Evolutionary conservation across 2,888 invertebrate species (phyloP), one percentile per base, ranked within the genome.

Genomic region (Bugula neritina): DNA sequence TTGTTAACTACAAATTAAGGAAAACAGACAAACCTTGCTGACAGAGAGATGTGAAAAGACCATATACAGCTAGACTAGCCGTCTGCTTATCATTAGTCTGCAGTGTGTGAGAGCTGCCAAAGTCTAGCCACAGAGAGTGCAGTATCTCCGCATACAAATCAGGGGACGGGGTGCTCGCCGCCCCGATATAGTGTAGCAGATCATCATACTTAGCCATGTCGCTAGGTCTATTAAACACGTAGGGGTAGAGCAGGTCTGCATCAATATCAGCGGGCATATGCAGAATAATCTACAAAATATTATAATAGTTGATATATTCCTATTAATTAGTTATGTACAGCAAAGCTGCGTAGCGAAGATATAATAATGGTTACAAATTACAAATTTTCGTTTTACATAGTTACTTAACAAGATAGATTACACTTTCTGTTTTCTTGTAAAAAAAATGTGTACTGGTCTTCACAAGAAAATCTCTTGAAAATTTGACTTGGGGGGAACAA

Each of bases 21-120:
- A n/a, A n/a, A n/a, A n/a, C n/a, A 43, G 5, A 57, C n/a, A 13
- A 31, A 63, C 63, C 63, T 31, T 71, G 52, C 31, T 54, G 71
- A n/a, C n/a, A n/a, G 10, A 72, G 72, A n/a, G 63, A 72, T 3
- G 72, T 63, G 34, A 72, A 72, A 31, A 72, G 69, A 1, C 72
- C 72, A 52, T 72, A 72, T n/a, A 72, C 72, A 31, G 72, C 72
- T 27, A 63, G 23, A 35, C 69, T 70, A n/a, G 72, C 72, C 23
- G 72, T 69, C 52, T 69, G 72, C 34, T 72, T 72, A 13, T 72
- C 54, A 27, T 72, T 72, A 10, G 69, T 52, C 35, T 72, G 58
- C 13, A 72, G 69, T 23, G 72, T 69, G 23, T 27, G 25, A 63
- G 31, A 2, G 21, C 23, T 69, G 31, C 72, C 72, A 72, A 63